These are phyloP conservation scores for Ciconia stormi DNA, from an alignment of 2,113 vertebrate genomes.

Conservation along the genomic window DNA sequence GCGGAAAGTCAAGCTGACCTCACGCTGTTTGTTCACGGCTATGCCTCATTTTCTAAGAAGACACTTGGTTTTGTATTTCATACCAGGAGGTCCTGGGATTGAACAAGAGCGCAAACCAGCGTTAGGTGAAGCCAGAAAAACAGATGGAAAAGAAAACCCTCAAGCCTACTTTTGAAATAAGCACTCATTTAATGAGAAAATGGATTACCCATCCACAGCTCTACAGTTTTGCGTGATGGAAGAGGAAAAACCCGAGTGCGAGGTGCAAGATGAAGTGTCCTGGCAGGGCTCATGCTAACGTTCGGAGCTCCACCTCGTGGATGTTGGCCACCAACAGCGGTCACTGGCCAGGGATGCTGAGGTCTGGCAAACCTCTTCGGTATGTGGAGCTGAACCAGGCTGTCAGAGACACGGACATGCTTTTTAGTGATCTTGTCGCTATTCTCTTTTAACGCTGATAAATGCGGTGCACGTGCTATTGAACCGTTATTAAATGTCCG, in stretches of 20 bases:
- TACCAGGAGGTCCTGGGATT: not conserved
- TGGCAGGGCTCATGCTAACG: accelerated
- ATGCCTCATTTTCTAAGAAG: not conserved
- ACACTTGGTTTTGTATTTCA: accelerated
- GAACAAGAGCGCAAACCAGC: accelerated
- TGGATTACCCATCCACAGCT: not conserved
- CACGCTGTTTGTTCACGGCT: not conserved
- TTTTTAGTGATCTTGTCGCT: not conserved
- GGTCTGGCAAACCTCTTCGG: accelerated
- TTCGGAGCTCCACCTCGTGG: not conserved
- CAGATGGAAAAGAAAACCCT: not conserved
- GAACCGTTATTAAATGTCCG: too few relatives aligned
- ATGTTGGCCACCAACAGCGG: not conserved
- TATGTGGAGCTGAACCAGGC: too few relatives aligned
- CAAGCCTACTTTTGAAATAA: not conserved
- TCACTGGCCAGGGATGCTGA: not conserved
- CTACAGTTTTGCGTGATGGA: not conserved
- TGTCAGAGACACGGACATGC: accelerated
- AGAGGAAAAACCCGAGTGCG: accelerated
- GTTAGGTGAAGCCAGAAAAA: not conserved
- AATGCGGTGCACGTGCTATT: not conserved
- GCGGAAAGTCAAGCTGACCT: not conserved
- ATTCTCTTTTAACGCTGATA: not conserved
- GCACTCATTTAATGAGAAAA: not conserved
- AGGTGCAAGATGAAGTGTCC: accelerated